phyloP scores from a whole-genome alignment of 2,797 vertebrate species.

The Periophthalmus magnuspinnatus region DNA sequence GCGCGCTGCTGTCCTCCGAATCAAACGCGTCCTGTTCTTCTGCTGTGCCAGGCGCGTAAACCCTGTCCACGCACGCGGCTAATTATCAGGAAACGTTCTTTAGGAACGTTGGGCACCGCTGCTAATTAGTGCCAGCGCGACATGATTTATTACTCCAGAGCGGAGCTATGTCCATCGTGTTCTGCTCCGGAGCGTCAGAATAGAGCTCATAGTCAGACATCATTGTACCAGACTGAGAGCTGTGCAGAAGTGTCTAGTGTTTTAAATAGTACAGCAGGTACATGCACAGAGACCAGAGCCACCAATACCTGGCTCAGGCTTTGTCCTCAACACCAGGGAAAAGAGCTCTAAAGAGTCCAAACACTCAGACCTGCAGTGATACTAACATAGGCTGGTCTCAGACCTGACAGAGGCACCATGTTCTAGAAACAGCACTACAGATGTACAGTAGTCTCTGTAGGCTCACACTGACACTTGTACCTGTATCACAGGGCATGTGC shows the following conservation, averaged over 20 bases:
- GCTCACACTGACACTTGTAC: not conserved
- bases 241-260: not conserved
- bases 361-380: not conserved
- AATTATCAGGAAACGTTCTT: conserved; percentile 53
- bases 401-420: too few species aligned
- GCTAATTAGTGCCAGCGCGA: conserved; percentile 61
- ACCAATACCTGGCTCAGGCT: too few species aligned
- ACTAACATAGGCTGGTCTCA: too few species aligned
- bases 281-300: not conserved
- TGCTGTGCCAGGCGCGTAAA: not conserved
- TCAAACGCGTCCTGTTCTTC: conserved; percentile 22
- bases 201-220: too few species aligned
- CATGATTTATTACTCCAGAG: conserved; percentile 65
- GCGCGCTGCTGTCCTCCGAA: conserved; percentile 13
- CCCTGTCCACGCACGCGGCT: conserved; percentile 16
- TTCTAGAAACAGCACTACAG: too few species aligned
- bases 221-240: not conserved
- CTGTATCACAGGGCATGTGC: not conserved
- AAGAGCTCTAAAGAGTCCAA: too few species aligned
- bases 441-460: not conserved
- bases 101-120: conserved; percentile 50
- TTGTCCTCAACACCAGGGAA: too few species aligned
- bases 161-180: conserved; percentile 1
- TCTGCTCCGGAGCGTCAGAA: conserved; percentile 4
- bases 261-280: not conserved